Evolutionary conservation across 1,140 invertebrate genomes (phyloP), one percentile per base, ranked within the genome.

Genomic region (Diploscapter pachys): DNA sequence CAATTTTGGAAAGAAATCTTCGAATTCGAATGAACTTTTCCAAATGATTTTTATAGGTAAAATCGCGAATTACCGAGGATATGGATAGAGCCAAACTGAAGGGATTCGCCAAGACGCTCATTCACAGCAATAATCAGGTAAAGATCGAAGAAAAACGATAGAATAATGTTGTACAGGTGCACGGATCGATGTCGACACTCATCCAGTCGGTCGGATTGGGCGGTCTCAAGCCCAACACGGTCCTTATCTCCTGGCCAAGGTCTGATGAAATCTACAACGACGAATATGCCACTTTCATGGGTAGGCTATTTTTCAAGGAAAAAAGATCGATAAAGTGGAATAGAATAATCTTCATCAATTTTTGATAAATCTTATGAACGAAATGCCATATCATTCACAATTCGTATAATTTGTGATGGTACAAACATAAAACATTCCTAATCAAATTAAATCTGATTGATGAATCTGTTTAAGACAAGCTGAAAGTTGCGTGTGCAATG

Each of bases 201-300:
- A 84, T 98, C 63, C 96, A 99, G 89, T 95, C 93, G n/a, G 92
- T 93, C 63, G 96, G 96, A 53, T 88, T 99, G 2, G 96, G 96
- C 73, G 96, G 96, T 9, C 90, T 99, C 88, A 96, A 96, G 86
- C 96, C 95, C 13, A 99, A 99, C 86, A 98, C 96, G 2, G 94
- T 99, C 11, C 93, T 99, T 80, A 89, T 99, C 55, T 95, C 95
- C 4, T 99, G 96, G 96, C 96, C 96, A 0, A 94, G 95, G 82
- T 91, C 92, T n/a, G 98, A 95, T 62, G 78, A 72, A 57, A 64
- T 57, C 49, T 72, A 63, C 55, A 76, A 83, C 54, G 79, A 78
- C 4, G 83, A 84, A 71, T 84, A 84, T 68, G 69, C 79, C 13
- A 84, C 83, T 11, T 84, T 84, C 71, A 85, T 76, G 31, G 79